These are phyloP conservation scores for Isoperla grammatica DNA, from an alignment of 2,888 invertebrate species.

Conservation along the genomic window DNA sequence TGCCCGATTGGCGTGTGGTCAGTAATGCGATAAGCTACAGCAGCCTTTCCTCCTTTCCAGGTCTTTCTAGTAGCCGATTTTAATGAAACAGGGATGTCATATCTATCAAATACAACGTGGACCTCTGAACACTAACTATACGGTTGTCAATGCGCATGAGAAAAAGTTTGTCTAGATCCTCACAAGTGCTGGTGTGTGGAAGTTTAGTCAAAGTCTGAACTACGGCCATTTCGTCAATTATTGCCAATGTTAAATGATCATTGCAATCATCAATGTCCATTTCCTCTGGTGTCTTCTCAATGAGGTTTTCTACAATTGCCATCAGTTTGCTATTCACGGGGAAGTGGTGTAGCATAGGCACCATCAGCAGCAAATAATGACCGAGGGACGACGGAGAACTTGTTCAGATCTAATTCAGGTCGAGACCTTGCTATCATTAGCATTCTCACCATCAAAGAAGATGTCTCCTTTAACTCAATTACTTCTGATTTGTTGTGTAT, in stretches of 20 bases:
- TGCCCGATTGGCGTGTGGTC: no score
- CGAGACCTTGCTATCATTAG: neutral
- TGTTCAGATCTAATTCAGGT: neutral
- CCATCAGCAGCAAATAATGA: constrained; percentile 1
- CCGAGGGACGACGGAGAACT: constrained; percentile 8
- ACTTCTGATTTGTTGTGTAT: neutral
- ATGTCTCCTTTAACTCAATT: neutral
- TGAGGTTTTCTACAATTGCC: no score
- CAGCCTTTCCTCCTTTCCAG: no score
- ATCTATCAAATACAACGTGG: no score
- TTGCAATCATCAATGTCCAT: no score
- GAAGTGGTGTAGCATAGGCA: neutral
- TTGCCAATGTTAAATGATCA: neutral
- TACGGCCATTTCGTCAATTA: constrained; percentile 6
- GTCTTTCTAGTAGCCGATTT: no score
- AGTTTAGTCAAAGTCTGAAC: neutral
- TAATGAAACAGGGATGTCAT: no score
- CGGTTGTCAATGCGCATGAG: no score
- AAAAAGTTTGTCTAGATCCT: no score
- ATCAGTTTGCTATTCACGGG: neutral
- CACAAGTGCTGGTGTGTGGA: constrained; percentile 4
- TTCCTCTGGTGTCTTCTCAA: neutral
- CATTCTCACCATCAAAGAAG: neutral
- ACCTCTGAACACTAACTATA: no score
- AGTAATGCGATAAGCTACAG: no score